Conservation (phyloP, 2,797 vertebrate species). For the Halcyon chelicuti region DNA sequence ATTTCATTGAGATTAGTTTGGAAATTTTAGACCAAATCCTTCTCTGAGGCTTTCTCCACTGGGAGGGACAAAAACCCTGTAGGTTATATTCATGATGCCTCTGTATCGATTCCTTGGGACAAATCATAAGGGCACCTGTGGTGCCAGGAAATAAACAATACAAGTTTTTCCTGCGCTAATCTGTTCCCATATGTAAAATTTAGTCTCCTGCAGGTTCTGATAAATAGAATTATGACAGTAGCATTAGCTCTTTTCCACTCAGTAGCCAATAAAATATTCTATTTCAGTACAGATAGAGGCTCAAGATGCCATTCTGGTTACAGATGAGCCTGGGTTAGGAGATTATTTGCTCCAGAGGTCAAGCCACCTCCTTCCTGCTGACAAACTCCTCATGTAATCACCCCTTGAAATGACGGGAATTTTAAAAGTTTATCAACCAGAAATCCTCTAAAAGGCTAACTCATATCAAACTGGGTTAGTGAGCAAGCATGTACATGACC, state of each 20-base stretch:
- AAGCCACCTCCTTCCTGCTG: neutral
- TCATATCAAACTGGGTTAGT: neutral
- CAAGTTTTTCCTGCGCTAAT: neutral
- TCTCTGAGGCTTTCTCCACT: neutral
- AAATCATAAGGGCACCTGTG: neutral
- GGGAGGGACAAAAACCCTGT: neutral
- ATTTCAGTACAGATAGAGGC: neutral
- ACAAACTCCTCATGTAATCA: neutral
- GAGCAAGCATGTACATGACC: neutral
- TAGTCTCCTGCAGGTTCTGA: neutral
- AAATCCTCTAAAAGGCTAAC: neutral
- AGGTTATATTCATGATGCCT: neutral
- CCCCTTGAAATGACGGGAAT: neutral
- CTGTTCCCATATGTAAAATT: neutral
- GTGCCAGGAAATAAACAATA: neutral
- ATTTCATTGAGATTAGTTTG: neutral
- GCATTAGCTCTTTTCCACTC: neutral
- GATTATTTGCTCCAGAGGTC: neutral
- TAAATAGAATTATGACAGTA: neutral
- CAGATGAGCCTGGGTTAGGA: neutral
- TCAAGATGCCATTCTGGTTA: neutral
- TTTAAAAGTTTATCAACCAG: neutral
- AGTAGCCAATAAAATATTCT: neutral
- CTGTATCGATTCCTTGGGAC: neutral
- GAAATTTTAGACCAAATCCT: constrained; percentile 3